These are phyloP conservation scores for Listronotus bonariensis DNA, from an alignment of 1,140 invertebrate species.

Conservation along the genomic window DNA sequence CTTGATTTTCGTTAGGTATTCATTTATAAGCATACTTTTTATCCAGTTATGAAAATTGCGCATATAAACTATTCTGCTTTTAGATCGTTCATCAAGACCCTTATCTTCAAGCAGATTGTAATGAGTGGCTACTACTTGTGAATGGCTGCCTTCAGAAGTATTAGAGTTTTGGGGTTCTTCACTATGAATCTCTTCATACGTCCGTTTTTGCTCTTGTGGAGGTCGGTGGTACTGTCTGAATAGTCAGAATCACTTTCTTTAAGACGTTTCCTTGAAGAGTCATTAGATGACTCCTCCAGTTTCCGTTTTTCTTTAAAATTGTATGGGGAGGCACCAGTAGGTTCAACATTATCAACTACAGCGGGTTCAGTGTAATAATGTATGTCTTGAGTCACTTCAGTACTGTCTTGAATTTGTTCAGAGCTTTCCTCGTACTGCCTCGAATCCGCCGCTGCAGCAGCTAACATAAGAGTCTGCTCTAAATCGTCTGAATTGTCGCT, in stretches of 20 bases:
- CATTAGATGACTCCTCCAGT: background rate
- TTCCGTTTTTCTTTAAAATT: background rate
- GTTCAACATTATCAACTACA: background rate
- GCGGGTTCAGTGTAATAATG: constrained; percentile 3
- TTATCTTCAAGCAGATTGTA: constrained; percentile 85
- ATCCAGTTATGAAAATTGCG: constrained; percentile 99
- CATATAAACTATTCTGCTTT: constrained; percentile 90
- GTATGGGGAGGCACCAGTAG: background rate
- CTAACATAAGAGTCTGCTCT: constrained; percentile 51
- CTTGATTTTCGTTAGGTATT: constrained; percentile 69
- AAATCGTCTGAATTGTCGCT: constrained; percentile 43
- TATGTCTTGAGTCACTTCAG: constrained; percentile 10
- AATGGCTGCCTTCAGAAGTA: constrained; percentile 47
- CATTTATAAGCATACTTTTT: constrained; percentile 90
- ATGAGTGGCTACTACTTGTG: constrained; percentile 76
- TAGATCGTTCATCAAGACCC: constrained; percentile 74
- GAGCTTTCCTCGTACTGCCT: constrained; percentile 36
- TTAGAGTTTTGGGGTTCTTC: background rate
- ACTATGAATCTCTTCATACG: background rate
- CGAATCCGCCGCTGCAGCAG: constrained; percentile 51
- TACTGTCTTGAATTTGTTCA: background rate
- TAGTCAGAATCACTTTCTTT: background rate
- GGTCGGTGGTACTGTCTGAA: background rate
- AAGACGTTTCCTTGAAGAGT: background rate
- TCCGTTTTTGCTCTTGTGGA: background rate